Conservation (phyloP, 2,113 vertebrate genomes). For the Eudyptes chrysolophus region DNA sequence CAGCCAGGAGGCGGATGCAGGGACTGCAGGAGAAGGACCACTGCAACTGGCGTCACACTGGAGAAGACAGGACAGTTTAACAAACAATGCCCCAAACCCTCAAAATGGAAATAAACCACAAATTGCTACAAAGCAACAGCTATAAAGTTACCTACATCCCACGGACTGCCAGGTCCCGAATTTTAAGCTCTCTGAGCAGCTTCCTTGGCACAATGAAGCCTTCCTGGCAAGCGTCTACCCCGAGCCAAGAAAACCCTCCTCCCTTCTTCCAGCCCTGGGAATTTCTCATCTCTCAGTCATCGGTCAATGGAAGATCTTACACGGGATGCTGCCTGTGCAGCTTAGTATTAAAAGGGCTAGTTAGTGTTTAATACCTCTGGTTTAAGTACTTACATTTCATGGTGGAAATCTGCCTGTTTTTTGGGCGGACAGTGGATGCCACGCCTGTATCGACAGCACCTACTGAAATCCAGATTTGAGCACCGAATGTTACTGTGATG, state of each 20-base stretch:
- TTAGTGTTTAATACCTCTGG: neutral
- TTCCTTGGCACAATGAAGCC: neutral
- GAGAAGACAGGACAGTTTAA: neutral
- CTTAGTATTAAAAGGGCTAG: neutral
- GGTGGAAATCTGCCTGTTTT: neutral
- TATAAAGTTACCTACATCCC: neutral
- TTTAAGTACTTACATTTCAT: neutral
- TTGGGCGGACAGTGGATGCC: neutral
- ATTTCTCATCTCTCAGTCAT: neutral
- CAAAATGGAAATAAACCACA: neutral
- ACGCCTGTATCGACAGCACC: neutral
- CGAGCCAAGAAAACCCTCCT: neutral
- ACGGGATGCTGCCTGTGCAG: neutral
- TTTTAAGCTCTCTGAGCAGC: neutral
- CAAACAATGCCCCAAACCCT: neutral
- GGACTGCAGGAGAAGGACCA: neutral
- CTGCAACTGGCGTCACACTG: neutral
- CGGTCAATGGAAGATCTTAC: neutral
- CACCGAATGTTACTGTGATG: neutral
- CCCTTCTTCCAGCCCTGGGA: neutral
- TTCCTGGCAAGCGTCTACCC: fast-evolving
- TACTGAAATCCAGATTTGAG: neutral
- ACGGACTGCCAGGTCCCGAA: neutral
- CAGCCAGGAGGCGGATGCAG: neutral
- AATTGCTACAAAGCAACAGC: neutral